These are phyloP conservation scores for Chelonoidis abingdonii DNA, from an alignment of 2,113 vertebrate species.

Conservation along the genomic window DNA sequence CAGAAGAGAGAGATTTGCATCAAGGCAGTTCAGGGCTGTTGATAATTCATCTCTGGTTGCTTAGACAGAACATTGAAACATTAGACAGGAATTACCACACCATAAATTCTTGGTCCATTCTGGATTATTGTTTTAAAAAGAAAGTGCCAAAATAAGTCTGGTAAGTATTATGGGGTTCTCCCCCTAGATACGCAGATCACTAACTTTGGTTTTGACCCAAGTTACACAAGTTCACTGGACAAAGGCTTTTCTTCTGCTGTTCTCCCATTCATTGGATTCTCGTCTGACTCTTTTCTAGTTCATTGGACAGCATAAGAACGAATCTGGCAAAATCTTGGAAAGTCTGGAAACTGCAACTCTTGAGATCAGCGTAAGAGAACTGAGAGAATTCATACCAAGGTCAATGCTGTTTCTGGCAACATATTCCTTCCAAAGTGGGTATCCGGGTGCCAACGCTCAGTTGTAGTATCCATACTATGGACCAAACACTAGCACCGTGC, in stretches of 20 bases:
- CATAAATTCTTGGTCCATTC: neutral
- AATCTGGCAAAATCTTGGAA: constrained; percentile 65
- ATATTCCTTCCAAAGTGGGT: constrained; percentile 17
- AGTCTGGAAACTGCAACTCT: constrained; percentile 72
- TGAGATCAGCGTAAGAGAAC: constrained; percentile 65
- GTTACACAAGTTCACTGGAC: neutral
- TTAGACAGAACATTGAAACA: neutral
- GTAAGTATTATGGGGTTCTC: neutral
- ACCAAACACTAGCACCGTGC: neutral
- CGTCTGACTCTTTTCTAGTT: constrained; percentile 66
- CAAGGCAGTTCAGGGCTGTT: fast-evolving
- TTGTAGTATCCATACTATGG: neutral
- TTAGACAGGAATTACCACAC: neutral
- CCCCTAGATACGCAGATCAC: neutral
- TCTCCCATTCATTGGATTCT: neutral
- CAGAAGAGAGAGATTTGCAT: neutral
- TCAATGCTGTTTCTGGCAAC: neutral
- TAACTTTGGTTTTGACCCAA: neutral
- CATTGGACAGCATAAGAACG: constrained; percentile 65
- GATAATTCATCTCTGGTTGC: neutral
- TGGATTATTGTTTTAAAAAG: constrained; percentile 4
- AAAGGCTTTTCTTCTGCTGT: fast-evolving
- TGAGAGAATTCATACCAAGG: constrained; percentile 77
- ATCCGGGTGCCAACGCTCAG: neutral
- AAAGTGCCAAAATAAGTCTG: neutral